Conservation (phyloP, 2,113 vertebrate genomes). For the Ictidomys tridecemlineatus region DNA sequence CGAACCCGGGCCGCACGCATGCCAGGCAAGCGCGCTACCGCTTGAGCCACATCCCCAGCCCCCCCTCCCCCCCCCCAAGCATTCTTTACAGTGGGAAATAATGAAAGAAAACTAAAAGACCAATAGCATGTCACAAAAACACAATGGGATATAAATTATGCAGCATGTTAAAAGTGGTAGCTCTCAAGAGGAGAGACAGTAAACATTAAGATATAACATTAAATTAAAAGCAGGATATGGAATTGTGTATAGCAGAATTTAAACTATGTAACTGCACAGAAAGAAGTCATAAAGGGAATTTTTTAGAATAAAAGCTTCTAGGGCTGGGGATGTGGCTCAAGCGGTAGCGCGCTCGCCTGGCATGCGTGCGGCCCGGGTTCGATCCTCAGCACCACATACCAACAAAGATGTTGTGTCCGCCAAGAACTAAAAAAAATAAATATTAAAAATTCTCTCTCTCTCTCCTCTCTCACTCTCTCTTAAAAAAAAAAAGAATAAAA, state of each 20-base stretch:
- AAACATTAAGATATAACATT: neutral
- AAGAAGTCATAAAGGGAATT: neutral
- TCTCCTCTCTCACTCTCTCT: no score
- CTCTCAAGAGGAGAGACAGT: neutral
- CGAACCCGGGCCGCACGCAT: no score
- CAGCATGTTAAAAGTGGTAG: neutral
- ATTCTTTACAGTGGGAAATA: neutral
- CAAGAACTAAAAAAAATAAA: no score
- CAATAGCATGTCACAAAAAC: neutral
- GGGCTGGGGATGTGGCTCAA: no score
- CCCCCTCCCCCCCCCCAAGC: no score
- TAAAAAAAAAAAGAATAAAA: neutral
- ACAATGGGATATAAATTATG: neutral
- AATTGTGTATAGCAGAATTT: constrained; percentile 24
- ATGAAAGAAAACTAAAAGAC: constrained; percentile 21
- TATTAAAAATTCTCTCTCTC: no score
- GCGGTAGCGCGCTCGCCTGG: no score
- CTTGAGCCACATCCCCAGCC: no score
- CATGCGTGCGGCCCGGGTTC: no score
- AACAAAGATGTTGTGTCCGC: no score
- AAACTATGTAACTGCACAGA: neutral
- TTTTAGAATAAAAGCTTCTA: constrained; percentile 9
- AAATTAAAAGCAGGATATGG: neutral
- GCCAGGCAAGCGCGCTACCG: no score
- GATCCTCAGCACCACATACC: no score